These are phyloP conservation scores for Globicephala melas DNA, from an alignment of 2,113 vertebrate genomes.

Conservation along the genomic window DNA sequence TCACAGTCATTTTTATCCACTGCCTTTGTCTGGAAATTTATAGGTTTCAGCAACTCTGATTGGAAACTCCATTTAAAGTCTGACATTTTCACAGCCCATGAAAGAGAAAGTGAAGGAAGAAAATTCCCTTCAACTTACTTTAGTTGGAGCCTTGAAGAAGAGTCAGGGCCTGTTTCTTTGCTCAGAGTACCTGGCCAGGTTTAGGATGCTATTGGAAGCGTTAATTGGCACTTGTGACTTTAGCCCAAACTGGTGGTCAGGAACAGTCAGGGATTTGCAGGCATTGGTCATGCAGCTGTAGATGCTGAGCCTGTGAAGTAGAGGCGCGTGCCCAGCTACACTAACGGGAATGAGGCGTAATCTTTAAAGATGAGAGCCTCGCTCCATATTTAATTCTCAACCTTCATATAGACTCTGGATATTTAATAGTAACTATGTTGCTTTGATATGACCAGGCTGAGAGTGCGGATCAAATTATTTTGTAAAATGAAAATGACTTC, in stretches of 20 bases:
- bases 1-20: neutral
- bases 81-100: neutral
- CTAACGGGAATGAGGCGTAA: neutral
- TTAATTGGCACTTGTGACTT: neutral
- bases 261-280: neutral
- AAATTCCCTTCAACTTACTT: neutral
- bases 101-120: neutral
- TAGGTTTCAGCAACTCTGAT: neutral
- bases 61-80: neutral
- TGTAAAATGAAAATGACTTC: neutral
- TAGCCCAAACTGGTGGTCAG: neutral
- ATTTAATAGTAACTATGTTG: neutral
- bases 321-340: neutral
- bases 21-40: neutral
- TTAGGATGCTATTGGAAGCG: neutral
- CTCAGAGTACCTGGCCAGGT: too few relatives aligned
- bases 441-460: neutral
- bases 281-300: too few relatives aligned
- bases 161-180: neutral
- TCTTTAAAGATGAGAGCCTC: neutral
- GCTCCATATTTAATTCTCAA: neutral
- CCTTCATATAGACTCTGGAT: neutral
- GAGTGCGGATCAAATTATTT: neutral
- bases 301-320: fast-evolving
- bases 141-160: neutral